Evolutionary conservation across 1,140 invertebrate genomes (phyloP).

Genomic region (Maniola jurtina): DNA sequence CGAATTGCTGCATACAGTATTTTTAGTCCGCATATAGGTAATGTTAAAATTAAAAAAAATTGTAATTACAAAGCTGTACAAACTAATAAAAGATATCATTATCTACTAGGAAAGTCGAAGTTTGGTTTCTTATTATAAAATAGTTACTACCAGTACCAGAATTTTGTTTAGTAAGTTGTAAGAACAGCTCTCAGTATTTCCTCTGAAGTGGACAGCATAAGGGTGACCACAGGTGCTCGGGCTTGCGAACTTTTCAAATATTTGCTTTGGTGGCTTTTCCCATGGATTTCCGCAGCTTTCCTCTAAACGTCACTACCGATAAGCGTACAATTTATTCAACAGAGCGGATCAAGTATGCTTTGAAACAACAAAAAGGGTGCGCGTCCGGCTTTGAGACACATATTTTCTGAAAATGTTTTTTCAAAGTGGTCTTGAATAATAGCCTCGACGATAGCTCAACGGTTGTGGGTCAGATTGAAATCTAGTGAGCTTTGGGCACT

Average conservation of each 20-base stretch:
- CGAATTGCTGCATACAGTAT: too few species aligned
- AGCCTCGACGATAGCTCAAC: not conserved
- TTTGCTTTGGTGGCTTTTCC: slow-evolving; percentile 68
- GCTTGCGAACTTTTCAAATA: slow-evolving; percentile 67
- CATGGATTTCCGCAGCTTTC: slow-evolving; percentile 58
- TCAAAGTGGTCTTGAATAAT: slow-evolving; percentile 12
- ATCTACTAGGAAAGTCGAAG: too few species aligned
- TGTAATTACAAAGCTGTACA: too few species aligned
- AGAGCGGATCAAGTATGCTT: slow-evolving; percentile 74
- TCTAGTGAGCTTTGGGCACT: too few species aligned
- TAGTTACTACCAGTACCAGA: too few species aligned
- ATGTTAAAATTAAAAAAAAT: too few species aligned
- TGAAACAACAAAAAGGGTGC: slow-evolving; percentile 67
- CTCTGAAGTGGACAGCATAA: slow-evolving; percentile 54
- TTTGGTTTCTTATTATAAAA: not conserved
- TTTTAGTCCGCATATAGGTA: too few species aligned
- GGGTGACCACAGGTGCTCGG: slow-evolving; percentile 68
- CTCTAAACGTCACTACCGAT: slow-evolving; percentile 61
- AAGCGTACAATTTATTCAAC: slow-evolving; percentile 68
- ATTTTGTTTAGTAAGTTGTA: slow-evolving; percentile 6
- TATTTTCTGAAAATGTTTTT: slow-evolving; percentile 56
- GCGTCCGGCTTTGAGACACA: slow-evolving; percentile 36
- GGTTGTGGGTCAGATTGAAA: too few species aligned
- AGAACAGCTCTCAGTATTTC: slow-evolving; percentile 32
- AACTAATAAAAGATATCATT: too few species aligned